Evolutionary conservation across 2,888 invertebrate species (phyloP), one percentile per base, ranked within the genome.

Genomic region (Eupeodes latifasciatus): DNA sequence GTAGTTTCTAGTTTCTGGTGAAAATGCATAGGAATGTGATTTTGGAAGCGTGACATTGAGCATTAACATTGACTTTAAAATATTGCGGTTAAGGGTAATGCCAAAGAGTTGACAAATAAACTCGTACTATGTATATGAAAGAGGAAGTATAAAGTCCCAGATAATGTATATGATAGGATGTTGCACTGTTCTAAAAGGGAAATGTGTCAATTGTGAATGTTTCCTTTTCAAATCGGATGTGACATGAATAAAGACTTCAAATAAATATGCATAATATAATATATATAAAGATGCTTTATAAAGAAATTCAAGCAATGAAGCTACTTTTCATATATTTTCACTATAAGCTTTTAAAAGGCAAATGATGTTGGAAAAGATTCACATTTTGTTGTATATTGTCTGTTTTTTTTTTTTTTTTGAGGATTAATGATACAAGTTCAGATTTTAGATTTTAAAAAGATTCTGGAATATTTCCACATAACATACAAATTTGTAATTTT

Each of bases 11-110:
- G 19, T 19, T 19, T 0, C 19, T 19, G 19, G 19, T 19, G 51
- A 74, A 80, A 67, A 80, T 85, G 77, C 77, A 85, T 67, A 81
- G 74, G 81, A 81, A 74, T 74, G 85, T 72, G 85, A 78, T 81
- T 81, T 74, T 19, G 77, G 44, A 78, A 85, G 85, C 77, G 81
- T 81, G 85, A 85, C 81, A 85, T 85, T 81, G 85, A 81, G 78
- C 61, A 74, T 77, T 81, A 77, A 51, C 81, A 74, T 81, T 78
- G 85, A 77, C 85, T 78, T 69, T 77, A 67, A 78, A 77, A 81
- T 85, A 74, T 53, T 61, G 62, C 40, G 74, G 74, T 84, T 53
- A 53, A 74, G 44, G 80, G 55, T 61, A 80, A 69, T 40, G 47
- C 47, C 57, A 71, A 16, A 62, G 75, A 62, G 80, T 74, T 47